Evolutionary conservation across 2,113 vertebrate species (phyloP).

Genomic region (Xiphias gladius): DNA sequence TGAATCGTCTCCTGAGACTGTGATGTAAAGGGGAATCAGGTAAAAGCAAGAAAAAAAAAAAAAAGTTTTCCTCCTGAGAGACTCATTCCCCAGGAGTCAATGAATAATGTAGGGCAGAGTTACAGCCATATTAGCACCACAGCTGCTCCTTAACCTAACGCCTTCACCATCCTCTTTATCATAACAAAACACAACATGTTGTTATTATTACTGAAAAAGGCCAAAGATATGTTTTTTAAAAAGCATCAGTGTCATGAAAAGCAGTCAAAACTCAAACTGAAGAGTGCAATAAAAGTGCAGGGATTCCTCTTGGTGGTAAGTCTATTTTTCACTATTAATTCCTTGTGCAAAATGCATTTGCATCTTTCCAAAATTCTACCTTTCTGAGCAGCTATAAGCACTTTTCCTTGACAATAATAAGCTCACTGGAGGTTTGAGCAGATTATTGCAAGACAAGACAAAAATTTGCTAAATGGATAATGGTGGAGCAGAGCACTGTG

Average conservation of each 20-base stretch:
- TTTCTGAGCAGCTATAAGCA: constrained; percentile 73
- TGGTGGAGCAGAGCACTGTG: constrained; percentile 59
- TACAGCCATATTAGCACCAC: constrained; percentile 49
- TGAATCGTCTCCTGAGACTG: constrained; percentile 67
- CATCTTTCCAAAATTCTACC: constrained; percentile 60
- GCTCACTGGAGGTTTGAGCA: constrained; percentile 75
- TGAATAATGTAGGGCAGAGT: constrained; percentile 78
- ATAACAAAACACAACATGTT: constrained; percentile 26
- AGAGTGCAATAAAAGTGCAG: constrained; percentile 8
- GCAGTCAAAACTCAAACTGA: constrained; percentile 14
- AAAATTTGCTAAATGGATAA: constrained; percentile 83
- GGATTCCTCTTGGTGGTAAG: constrained; percentile 20
- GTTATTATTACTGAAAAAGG: background rate
- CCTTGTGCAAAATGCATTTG: constrained; percentile 48
- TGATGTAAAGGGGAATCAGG: constrained; percentile 60
- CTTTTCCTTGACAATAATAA: constrained; percentile 81
- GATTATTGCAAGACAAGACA: constrained; percentile 81
- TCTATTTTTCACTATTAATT: constrained; percentile 45
- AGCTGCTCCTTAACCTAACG: constrained; percentile 49
- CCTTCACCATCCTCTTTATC: constrained; percentile 9
- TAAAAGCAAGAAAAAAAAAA: constrained; percentile 61
- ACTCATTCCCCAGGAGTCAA: constrained; percentile 62
- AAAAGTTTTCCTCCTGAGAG: constrained; percentile 60
- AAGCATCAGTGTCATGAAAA: background rate
- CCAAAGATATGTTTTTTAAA: background rate